Evolutionary conservation across 2,113 vertebrate species (phyloP).

Genomic region (Cheirogaleus medius): DNA sequence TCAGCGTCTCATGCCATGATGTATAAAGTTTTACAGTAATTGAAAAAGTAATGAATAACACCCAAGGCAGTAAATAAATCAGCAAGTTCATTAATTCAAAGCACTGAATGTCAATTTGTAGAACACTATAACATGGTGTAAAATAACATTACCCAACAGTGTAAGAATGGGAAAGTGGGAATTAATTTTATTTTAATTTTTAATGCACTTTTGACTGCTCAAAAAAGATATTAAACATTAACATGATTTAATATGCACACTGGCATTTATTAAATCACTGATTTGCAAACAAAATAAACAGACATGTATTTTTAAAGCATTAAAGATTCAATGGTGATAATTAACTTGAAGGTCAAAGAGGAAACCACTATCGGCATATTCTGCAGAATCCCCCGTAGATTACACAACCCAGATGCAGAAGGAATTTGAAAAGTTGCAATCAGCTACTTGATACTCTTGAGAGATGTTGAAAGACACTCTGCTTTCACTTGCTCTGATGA

Average conservation of each 20-base stretch:
- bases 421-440: background rate
- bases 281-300: constrained; percentile 52
- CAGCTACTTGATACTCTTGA: background rate
- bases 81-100: constrained; percentile 74
- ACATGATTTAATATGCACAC: constrained; percentile 22
- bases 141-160: constrained; percentile 64
- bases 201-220: constrained; percentile 63
- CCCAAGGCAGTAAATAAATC: constrained; percentile 72
- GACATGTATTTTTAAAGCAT: constrained; percentile 58
- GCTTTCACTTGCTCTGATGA: background rate
- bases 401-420: background rate
- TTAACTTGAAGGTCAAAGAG: constrained; percentile 46
- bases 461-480: background rate
- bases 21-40: constrained; percentile 64
- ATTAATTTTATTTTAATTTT: constrained; percentile 72
- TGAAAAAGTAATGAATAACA: constrained; percentile 73
- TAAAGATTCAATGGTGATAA: constrained; percentile 63
- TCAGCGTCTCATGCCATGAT: constrained; percentile 42
- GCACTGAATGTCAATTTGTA: constrained; percentile 55
- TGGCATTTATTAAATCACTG: constrained; percentile 65
- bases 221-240: constrained; percentile 62
- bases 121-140: constrained; percentile 6
- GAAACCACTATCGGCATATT: background rate
- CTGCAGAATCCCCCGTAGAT: background rate
- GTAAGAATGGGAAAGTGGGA: constrained; percentile 37